Conservation (phyloP, 2,888 invertebrate genomes). For the Eretmocerus hayati region DNA sequence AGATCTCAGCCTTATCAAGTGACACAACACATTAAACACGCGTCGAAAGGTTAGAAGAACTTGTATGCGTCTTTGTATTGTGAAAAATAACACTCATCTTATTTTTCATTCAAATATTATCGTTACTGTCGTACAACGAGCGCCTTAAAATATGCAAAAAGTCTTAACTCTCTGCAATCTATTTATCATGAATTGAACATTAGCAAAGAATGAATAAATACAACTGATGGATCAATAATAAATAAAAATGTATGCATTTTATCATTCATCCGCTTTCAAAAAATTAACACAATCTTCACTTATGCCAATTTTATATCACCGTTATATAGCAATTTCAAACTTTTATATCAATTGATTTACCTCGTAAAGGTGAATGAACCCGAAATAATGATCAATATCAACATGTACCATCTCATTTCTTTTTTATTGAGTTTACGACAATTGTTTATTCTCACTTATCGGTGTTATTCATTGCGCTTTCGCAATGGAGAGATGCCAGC, state of each 20-base stretch:
- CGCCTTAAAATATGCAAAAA: conserved; percentile 21
- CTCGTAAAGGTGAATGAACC: too few relatives aligned
- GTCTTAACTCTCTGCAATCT: conserved; percentile 20
- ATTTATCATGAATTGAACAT: conserved; percentile 19
- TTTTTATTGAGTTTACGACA: too few relatives aligned
- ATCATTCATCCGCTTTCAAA: too few relatives aligned
- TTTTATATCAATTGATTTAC: too few relatives aligned
- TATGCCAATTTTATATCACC: too few relatives aligned
- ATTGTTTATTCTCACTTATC: too few relatives aligned
- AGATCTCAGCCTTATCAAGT: conserved; percentile 24
- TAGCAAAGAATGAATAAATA: conserved; percentile 21
- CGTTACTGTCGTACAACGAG: conserved; percentile 23
- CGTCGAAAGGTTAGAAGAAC: conserved; percentile 17
- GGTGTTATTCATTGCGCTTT: too few relatives aligned
- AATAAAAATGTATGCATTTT: conserved; percentile 11
- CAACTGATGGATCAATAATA: conserved; percentile 20
- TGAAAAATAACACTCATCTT: conserved; percentile 12
- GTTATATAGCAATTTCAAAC: too few relatives aligned
- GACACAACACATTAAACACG: conserved; percentile 17
- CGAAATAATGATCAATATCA: too few relatives aligned
- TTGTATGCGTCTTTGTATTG: conserved; percentile 21
- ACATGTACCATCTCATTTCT: too few relatives aligned
- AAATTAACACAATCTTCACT: too few relatives aligned
- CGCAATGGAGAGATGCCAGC: too few relatives aligned
- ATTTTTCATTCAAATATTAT: conserved; percentile 14